phyloP scores from a whole-genome alignment of 2,113 vertebrate species.

The Gambusia holbrooki region DNA sequence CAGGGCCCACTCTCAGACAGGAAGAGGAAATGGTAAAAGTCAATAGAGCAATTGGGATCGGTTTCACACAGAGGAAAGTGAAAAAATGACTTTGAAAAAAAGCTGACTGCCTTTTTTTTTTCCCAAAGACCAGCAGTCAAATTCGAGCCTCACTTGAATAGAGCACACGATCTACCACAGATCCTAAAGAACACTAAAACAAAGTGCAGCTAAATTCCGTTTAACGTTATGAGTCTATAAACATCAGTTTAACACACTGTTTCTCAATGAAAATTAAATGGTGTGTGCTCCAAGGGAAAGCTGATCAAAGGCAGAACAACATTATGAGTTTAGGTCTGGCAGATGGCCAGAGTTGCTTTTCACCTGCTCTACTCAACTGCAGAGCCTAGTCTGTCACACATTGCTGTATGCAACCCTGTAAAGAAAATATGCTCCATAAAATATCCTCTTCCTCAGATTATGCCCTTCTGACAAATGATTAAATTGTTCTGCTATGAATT shows the following conservation, averaged over 20 bases:
- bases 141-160: conserved; percentile 6
- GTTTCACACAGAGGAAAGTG: conserved; percentile 51
- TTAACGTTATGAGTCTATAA: conserved; percentile 50
- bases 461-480: conserved; percentile 23
- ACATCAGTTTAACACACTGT: conserved; percentile 48
- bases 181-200: conserved; percentile 20
- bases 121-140: conserved; percentile 44
- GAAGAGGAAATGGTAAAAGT: conserved; percentile 70
- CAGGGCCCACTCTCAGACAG: conserved; percentile 58
- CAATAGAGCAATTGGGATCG: conserved; percentile 67
- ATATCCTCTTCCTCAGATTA: conserved; percentile 61
- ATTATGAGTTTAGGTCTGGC: conserved; percentile 59
- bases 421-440: conserved; percentile 61
- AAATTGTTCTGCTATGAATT: not conserved
- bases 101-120: conserved; percentile 49
- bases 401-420: conserved; percentile 57
- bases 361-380: conserved; percentile 14
- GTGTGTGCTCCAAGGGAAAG: conserved; percentile 29
- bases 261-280: conserved; percentile 47
- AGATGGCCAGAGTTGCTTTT: conserved; percentile 39
- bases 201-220: conserved; percentile 22
- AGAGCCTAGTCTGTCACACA: conserved; percentile 35
- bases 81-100: conserved; percentile 25
- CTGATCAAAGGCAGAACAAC: conserved; percentile 53
- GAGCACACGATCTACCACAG: not conserved